A percentile compares a stretch with the other conserved stretches of the same genome.
These are phyloP conservation scores for Eudasyphora cyanicolor DNA, from an alignment of 2,888 invertebrate genomes.

Conservation along the genomic window DNA sequence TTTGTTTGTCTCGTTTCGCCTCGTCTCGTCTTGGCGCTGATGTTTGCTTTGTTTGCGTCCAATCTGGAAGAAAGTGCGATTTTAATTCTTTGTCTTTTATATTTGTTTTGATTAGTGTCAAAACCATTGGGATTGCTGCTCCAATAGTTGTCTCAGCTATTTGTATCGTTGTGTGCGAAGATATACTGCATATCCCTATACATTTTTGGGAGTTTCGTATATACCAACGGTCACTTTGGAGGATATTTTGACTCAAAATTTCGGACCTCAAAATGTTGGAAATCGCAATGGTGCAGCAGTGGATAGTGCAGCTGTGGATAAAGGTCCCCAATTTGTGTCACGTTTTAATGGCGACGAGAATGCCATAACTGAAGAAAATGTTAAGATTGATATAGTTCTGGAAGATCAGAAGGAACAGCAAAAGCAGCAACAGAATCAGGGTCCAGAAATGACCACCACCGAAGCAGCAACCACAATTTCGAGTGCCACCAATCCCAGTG, in stretches of 20 bases:
- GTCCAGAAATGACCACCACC: background rate
- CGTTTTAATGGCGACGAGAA: slow-evolving; percentile 26
- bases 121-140: slow-evolving; percentile 77
- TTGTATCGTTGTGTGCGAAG: slow-evolving; percentile 70
- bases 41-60: too few species aligned
- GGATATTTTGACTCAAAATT: slow-evolving; percentile 63
- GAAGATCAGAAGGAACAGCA: background rate
- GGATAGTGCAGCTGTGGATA: too few species aligned
- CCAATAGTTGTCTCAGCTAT: slow-evolving; percentile 75
- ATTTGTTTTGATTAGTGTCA: slow-evolving; percentile 45
- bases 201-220: slow-evolving; percentile 43
- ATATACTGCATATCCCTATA: slow-evolving; percentile 50
- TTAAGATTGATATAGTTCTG: slow-evolving; percentile 14
- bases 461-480: background rate
- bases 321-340: slow-evolving; percentile 1
- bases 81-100: slow-evolving; percentile 21
- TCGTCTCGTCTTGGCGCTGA: background rate
- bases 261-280: slow-evolving; percentile 47
- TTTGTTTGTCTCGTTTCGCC: background rate
- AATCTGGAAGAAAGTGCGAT: too few species aligned
- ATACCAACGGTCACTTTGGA: slow-evolving; percentile 50
- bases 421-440: background rate
- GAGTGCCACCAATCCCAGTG: background rate
- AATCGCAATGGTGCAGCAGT: too few species aligned
- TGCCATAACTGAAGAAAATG: background rate